A percentile compares a stretch with the other conserved stretches of the same genome.
Evolutionary conservation across 2,888 invertebrate genomes (phyloP).

Genomic region (Diarsia dahlii): DNA sequence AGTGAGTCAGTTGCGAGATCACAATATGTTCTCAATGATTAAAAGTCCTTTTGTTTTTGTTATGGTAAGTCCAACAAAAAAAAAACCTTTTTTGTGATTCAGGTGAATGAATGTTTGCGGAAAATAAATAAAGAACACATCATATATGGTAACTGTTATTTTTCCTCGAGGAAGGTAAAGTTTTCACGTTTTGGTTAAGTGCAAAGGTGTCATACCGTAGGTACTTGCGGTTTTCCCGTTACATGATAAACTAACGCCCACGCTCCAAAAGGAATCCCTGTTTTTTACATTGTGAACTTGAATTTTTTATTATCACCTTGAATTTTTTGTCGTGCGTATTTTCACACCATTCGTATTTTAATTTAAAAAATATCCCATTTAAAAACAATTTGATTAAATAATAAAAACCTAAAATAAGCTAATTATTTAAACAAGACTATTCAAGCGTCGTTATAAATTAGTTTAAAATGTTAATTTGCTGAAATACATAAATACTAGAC

Average conservation of each 20-base stretch:
- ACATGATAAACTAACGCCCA: neutral
- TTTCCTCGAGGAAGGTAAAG: slow-evolving; percentile 50
- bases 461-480: slow-evolving; percentile 17
- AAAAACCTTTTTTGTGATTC: neutral
- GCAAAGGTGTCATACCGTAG: neutral
- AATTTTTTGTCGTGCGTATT: slow-evolving; percentile 21
- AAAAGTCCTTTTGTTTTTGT: neutral
- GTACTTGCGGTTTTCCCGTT: slow-evolving; percentile 7
- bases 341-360: slow-evolving; percentile 15
- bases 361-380: slow-evolving; percentile 6
- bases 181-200: neutral
- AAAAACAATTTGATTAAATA: slow-evolving; percentile 2
- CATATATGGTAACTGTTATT: slow-evolving; percentile 19
- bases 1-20: neutral
- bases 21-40: neutral
- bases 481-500: slow-evolving; percentile 22
- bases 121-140: slow-evolving; percentile 6
- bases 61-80: slow-evolving; percentile 3
- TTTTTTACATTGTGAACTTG: neutral
- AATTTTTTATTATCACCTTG: slow-evolving; percentile 1
- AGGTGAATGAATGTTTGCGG: slow-evolving; percentile 14
- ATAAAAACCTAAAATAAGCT: neutral
- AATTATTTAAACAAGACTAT: slow-evolving; percentile 1
- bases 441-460: slow-evolving; percentile 19
- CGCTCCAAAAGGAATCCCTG: neutral